A percentile compares a stretch with the other conserved stretches of the same genome.
phyloP scores from a whole-genome alignment of 1,140 invertebrate species.

The Heliconius eleuchia region DNA sequence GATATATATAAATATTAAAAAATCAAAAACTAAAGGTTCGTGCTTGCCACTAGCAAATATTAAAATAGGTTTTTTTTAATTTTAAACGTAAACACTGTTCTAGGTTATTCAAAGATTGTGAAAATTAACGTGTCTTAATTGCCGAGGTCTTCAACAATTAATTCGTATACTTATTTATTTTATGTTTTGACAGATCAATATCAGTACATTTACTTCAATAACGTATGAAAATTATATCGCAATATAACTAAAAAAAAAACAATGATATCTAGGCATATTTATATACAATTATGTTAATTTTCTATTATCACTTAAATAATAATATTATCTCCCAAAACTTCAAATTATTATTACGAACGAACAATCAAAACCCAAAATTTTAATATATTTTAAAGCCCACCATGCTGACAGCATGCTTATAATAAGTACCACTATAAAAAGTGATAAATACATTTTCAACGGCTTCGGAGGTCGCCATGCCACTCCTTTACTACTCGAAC shows the following conservation, averaged over 20 bases:
- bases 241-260: not conserved
- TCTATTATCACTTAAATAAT: too few species aligned
- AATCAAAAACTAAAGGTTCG: not conserved
- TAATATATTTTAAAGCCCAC: not conserved
- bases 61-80: slow-evolving; percentile 11
- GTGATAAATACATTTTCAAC: not conserved
- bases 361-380: not conserved
- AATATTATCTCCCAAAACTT: not conserved
- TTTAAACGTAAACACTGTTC: slow-evolving; percentile 18
- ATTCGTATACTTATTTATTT: not conserved
- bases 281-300: too few species aligned
- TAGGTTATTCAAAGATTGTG: slow-evolving; percentile 18
- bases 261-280: too few species aligned
- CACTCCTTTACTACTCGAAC: not conserved
- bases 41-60: not conserved
- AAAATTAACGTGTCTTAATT: slow-evolving; percentile 18
- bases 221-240: not conserved
- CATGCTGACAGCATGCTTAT: not conserved
- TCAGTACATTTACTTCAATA: not conserved
- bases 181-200: not conserved
- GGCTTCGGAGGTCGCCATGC: not conserved
- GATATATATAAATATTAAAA: not conserved
- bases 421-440: not conserved
- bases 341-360: not conserved
- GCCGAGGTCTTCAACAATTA: slow-evolving; percentile 17